Percentiles rank a stretch among this genome's conserved stretches.
These are phyloP conservation scores for Agapetus fuscipes DNA, from an alignment of 2,888 invertebrate species.

Conservation along the genomic window DNA sequence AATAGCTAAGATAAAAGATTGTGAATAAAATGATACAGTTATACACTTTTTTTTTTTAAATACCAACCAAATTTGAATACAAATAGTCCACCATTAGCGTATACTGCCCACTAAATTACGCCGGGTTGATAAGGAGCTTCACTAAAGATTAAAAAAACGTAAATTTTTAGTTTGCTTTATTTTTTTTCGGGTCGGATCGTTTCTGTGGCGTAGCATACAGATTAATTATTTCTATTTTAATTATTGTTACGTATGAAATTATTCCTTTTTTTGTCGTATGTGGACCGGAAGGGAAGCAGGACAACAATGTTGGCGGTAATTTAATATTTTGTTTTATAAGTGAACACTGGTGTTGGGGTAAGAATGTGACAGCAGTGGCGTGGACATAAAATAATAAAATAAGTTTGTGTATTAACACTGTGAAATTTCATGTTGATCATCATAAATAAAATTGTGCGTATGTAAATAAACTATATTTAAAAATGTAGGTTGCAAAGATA, in stretches of 20 bases:
- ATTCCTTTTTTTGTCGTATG: conserved; percentile 5
- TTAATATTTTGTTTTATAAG: conserved; percentile 16
- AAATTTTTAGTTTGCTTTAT: background rate
- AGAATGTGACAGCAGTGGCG: conserved; percentile 8
- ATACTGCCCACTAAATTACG: background rate
- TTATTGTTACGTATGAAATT: too few species aligned
- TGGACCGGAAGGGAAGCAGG: background rate
- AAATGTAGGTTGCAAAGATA: too few species aligned
- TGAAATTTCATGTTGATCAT: too few species aligned
- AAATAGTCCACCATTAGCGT: background rate
- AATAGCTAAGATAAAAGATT: too few species aligned
- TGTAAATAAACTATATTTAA: too few species aligned
- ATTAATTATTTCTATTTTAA: conserved; percentile 4
- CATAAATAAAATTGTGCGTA: too few species aligned
- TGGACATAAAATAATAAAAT: background rate
- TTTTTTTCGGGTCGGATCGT: too few species aligned
- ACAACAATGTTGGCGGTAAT: conserved; percentile 8
- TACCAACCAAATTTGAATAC: background rate
- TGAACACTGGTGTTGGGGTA: conserved; percentile 4
- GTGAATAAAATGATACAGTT: too few species aligned
- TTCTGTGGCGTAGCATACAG: background rate
- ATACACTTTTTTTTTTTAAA: too few species aligned
- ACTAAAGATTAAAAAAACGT: background rate
- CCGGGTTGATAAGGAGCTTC: background rate
- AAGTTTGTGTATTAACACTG: too few species aligned